Evolutionary conservation across 2,888 invertebrate genomes (phyloP), one percentile per base, ranked within the genome.

Genomic region (Miltochrista miniata): DNA sequence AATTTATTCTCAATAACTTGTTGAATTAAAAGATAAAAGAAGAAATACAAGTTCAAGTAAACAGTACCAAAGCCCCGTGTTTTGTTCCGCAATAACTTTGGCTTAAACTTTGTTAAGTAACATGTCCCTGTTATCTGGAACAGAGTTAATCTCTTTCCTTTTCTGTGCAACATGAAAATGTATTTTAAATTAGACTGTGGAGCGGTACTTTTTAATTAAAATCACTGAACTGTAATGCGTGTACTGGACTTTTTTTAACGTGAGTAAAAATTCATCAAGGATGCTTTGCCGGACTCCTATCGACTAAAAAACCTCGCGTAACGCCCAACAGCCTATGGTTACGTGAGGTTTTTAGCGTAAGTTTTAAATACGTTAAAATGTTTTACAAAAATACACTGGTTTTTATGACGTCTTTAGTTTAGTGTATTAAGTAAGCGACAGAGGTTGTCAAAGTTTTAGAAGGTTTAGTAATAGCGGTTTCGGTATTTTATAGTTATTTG

Each of bases 71-170:
- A 7, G 39, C 51, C 43, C 54, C 43, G 45, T 50, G 54, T 52
- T 46, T 46, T 48, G 51, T 46, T 35, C 37, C 24, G 37, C 54
- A 34, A 55, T 59, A 56, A 54, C 37, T 66, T 65, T 54, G 45
- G 51, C 46, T 53, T 30, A 52, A 68, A 68, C 49, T 68, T 65
- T 54, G 51, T 64, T 49, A 38, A 33, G 47, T 48, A 52, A 61
- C 61, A 59, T 55, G 51, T 68, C 48, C 45, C 29, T 8, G 52
- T 56, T 68, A 51, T 59, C 43, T 47, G 44, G 37, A 15, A 52
- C 53, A 47, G 48, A 12, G 53, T 53, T 56, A 56, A 68, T 60
- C 56, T 51, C 24, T 39, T 12, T 47, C 44, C 11, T 29, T 40
- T 24, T 41, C 15, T 45, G 48, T 11, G 44, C 39, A 35, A 36